phyloP scores from a whole-genome alignment of 2,888 invertebrate genomes.

The Brachyptera putata region DNA sequence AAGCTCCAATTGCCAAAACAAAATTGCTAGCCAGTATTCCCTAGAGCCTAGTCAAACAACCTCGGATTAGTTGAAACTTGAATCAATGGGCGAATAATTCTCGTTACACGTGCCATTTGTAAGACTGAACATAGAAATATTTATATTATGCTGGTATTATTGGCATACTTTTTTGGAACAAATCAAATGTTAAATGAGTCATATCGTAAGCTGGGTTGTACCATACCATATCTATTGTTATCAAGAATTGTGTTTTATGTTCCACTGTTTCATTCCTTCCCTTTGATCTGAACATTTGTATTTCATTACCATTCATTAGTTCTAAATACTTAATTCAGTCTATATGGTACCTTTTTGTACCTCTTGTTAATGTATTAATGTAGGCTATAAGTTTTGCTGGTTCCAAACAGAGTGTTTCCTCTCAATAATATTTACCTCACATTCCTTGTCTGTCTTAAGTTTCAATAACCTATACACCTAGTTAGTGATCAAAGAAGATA shows the following conservation, averaged over 20 bases:
- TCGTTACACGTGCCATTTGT: slow-evolving; percentile 25
- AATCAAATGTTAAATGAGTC: not conserved
- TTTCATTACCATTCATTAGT: slow-evolving; percentile 12
- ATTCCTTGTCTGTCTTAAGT: not conserved
- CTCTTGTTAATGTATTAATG: slow-evolving; percentile 8
- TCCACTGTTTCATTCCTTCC: slow-evolving; percentile 30
- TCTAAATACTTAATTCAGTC: too few species aligned
- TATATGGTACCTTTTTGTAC: slow-evolving; percentile 2
- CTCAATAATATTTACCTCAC: slow-evolving; percentile 2
- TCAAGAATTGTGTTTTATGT: slow-evolving; percentile 10
- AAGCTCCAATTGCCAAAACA: not conserved
- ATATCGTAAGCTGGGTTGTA: too few species aligned
- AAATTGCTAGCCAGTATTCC: not conserved
- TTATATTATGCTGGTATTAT: not conserved
- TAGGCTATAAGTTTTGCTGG: not conserved
- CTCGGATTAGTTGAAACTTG: too few species aligned
- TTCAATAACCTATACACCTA: not conserved
- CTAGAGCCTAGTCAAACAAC: not conserved
- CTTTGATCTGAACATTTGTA: slow-evolving; percentile 15
- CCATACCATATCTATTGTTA: slow-evolving; percentile 7
- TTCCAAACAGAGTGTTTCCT: not conserved
- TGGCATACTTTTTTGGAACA: not conserved
- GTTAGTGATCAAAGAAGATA: not conserved
- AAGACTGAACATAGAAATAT: slow-evolving; percentile 7
- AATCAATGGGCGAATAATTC: not conserved